These are phyloP conservation scores for Rhamphomyia laevipes DNA, from an alignment of 2,888 invertebrate species.

Conservation along the genomic window DNA sequence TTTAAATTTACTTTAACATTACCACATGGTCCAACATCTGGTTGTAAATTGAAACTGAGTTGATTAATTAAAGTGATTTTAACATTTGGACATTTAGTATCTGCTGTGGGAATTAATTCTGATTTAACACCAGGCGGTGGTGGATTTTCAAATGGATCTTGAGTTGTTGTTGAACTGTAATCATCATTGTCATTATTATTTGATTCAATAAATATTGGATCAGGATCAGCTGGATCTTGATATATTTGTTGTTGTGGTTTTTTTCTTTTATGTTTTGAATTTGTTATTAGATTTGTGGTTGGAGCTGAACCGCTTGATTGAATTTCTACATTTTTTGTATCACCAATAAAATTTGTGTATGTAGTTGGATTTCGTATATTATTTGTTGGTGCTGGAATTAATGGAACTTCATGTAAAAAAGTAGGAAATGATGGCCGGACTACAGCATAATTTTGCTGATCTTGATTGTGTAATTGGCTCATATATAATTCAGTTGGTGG, in stretches of 20 bases:
- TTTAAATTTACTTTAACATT: conserved; percentile 8
- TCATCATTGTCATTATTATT: background rate
- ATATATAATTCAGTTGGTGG: background rate
- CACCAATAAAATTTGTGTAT: too few relatives aligned
- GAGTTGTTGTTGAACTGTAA: background rate
- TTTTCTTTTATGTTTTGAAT: conserved; percentile 1
- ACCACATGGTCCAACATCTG: conserved; percentile 7
- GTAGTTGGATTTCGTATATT: background rate
- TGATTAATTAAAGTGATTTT: conserved; percentile 10
- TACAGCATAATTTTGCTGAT: background rate
- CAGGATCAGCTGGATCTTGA: conserved; percentile 14
- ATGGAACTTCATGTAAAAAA: background rate
- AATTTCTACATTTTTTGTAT: too few relatives aligned
- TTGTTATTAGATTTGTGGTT: background rate
- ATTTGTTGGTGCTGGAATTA: background rate
- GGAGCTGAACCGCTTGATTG: background rate
- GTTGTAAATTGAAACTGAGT: conserved; percentile 10
- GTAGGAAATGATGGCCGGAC: background rate
- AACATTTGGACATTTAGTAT: conserved; percentile 8
- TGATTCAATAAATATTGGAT: conserved; percentile 10
- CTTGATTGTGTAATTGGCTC: background rate
- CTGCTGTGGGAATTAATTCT: background rate
- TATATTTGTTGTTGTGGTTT: background rate
- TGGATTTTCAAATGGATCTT: background rate
- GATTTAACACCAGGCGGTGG: background rate